Percentiles rank a stretch among this genome's conserved stretches.
Evolutionary conservation across 2,797 vertebrate genomes (phyloP).

Genomic region (Ptychobarbus kaznakovi): DNA sequence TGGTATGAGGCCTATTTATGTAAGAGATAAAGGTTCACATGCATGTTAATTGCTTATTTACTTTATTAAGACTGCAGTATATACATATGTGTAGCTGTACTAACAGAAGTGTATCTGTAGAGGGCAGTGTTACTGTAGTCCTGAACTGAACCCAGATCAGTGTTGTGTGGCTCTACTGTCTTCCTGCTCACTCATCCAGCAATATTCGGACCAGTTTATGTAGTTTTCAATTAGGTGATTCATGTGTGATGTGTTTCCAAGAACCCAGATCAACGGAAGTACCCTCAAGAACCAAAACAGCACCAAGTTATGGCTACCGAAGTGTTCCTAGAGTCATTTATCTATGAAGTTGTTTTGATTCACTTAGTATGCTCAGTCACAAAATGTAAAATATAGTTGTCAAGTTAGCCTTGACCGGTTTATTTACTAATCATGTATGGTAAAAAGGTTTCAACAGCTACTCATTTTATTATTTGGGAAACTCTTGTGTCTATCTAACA

Average conservation of each 20-base stretch:
- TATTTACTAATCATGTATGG: not conserved
- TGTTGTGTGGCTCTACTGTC: not conserved
- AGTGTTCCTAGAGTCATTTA: constrained; percentile 28
- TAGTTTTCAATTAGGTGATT: constrained; percentile 28
- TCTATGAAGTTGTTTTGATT: constrained; percentile 20
- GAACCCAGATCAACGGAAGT: constrained; percentile 23
- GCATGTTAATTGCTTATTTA: not conserved
- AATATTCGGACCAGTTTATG: not conserved
- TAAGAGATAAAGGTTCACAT: not conserved
- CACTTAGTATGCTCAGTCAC: not conserved
- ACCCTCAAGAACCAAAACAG: constrained; percentile 27
- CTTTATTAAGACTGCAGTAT: not conserved
- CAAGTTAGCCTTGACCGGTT: constrained; percentile 21
- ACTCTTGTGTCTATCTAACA: not conserved
- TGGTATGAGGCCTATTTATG: not conserved
- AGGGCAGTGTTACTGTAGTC: constrained; percentile 56
- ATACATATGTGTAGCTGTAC: not conserved
- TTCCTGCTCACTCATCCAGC: constrained; percentile 25
- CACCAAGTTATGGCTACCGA: constrained; percentile 32
- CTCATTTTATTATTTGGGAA: not conserved
- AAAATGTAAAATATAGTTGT: constrained; percentile 7
- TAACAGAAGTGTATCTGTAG: constrained; percentile 54
- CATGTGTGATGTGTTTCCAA: constrained; percentile 23
- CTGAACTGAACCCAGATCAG: constrained; percentile 33
- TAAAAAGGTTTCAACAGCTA: not conserved